Percentiles rank a stretch among this genome's conserved stretches.
Evolutionary conservation across 2,797 vertebrate genomes (phyloP).

Genomic region (Diplodus sargus): DNA sequence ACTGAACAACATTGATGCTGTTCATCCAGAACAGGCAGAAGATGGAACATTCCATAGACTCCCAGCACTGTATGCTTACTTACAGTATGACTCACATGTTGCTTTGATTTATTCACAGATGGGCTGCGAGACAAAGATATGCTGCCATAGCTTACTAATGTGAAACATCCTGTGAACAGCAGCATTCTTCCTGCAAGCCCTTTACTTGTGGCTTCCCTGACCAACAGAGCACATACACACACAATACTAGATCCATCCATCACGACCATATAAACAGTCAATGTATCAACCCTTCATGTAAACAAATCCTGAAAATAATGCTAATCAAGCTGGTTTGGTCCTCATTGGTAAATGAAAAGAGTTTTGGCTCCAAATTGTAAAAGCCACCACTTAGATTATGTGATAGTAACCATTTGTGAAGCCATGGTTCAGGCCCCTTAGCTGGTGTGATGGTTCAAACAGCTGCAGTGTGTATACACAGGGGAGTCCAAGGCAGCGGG

Average conservation of each 20-base stretch:
- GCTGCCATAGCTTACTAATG: slow-evolving; percentile 54
- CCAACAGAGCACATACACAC: slow-evolving; percentile 1
- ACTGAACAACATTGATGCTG: slow-evolving; percentile 51
- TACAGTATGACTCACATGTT: slow-evolving; percentile 60
- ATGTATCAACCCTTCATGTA: neutral
- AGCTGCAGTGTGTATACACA: slow-evolving; percentile 70
- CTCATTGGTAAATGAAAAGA: neutral
- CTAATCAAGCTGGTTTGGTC: neutral
- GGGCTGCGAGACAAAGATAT: slow-evolving; percentile 59
- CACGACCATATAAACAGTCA: slow-evolving; percentile 1
- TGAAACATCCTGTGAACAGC: slow-evolving; percentile 65
- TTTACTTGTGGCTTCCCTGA: slow-evolving; percentile 52
- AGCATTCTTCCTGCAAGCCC: slow-evolving; percentile 44
- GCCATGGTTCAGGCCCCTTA: slow-evolving; percentile 27
- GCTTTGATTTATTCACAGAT: slow-evolving; percentile 69
- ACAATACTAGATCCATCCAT: slow-evolving; percentile 12
- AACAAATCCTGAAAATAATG: slow-evolving; percentile 19
- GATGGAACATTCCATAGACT: slow-evolving; percentile 66
- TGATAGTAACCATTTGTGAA: slow-evolving; percentile 41
- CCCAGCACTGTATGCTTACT: slow-evolving; percentile 25
- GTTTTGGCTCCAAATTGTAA: slow-evolving; percentile 7
- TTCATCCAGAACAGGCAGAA: slow-evolving; percentile 21
- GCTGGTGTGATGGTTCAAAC: slow-evolving; percentile 62
- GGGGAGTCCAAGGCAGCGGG: slow-evolving; percentile 32
- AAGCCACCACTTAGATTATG: neutral